Conservation (phyloP, 2,888 invertebrate genomes). For the Clepsis dumicolana region DNA sequence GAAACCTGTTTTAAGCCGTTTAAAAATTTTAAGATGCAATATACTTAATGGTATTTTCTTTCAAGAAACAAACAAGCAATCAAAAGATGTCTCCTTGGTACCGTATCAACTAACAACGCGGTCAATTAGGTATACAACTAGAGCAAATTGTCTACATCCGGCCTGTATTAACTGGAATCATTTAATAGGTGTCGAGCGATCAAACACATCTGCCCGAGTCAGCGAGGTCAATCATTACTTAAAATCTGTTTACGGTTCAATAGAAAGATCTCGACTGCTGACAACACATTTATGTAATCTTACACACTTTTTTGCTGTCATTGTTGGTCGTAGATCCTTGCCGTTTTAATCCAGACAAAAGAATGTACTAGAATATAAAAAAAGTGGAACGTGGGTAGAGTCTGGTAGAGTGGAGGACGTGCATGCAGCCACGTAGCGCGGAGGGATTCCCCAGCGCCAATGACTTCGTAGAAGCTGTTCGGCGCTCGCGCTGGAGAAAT, state of each 20-base stretch:
- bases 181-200: conserved; percentile 79
- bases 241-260: conserved; percentile 60
- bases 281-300: conserved; percentile 1
- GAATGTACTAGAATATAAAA: background rate
- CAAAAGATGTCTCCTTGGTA: conserved; percentile 35
- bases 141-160: conserved; percentile 82
- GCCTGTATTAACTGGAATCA: conserved; percentile 71
- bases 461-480: conserved; percentile 75
- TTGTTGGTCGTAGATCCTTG: background rate
- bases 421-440: conserved; percentile 48
- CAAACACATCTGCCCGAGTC: conserved; percentile 75
- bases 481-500: conserved; percentile 74
- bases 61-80: conserved; percentile 18
- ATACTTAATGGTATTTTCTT: background rate
- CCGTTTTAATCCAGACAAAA: background rate
- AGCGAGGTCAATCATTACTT: conserved; percentile 68
- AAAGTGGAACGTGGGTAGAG: conserved; percentile 55
- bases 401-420: conserved; percentile 21
- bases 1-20: background rate
- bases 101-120: conserved; percentile 31
- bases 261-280: conserved; percentile 20
- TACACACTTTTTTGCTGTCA: background rate
- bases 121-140: conserved; percentile 59
- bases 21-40: background rate
- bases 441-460: conserved; percentile 74